Evolutionary conservation across 2,888 invertebrate genomes (phyloP), one percentile per base, ranked within the genome.

Genomic region (Saturnia japonica): DNA sequence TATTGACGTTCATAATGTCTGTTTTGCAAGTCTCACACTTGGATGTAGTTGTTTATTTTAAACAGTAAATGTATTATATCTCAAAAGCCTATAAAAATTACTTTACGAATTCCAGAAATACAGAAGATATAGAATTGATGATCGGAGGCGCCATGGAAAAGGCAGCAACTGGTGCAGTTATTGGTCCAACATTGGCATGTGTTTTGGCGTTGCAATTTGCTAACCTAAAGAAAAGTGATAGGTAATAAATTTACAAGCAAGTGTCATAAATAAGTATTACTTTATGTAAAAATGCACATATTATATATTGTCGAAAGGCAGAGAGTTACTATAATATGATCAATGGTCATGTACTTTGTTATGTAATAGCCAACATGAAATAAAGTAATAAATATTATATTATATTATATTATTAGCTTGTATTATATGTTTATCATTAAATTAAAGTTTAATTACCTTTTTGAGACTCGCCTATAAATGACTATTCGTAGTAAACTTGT

Each of bases 171-270:
- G 98, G 98, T 7, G 96, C 97, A 0, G 95, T 97, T 0, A 96
- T 99, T 7, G 99, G 99, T 1, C 96, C 97, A 0, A 98, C 98
- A 0, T 96, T 98, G 69, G 96, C 96, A n/a, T 99, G 99, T 81
- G 94, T 99, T 11, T 85, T 99, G 14, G 97, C 96, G 42, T 88
- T 96, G 70, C 99, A 99, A 87, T 98, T 99, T 85, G 95, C 96
- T 57, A 96, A 96, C 75, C 91, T 98, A 9, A 96, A 98, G 80
- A 96, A 96, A 80, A 97, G 98, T 70, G 99, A 99, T 93, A 94
- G 94, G 94, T 94, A 81, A 73, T 42, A 1, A 22, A 0, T 54
- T 22, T 22, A 22, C 1, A 54, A 54, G 8, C 22, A 54, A 54
- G 9, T 22, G 1, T n/a, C n/a, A 34, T 6, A 34, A n/a, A 34